Base-by-base conservation (phyloP, 2,113 vertebrate species). In the Paramisgurnus dabryanus region DNA sequence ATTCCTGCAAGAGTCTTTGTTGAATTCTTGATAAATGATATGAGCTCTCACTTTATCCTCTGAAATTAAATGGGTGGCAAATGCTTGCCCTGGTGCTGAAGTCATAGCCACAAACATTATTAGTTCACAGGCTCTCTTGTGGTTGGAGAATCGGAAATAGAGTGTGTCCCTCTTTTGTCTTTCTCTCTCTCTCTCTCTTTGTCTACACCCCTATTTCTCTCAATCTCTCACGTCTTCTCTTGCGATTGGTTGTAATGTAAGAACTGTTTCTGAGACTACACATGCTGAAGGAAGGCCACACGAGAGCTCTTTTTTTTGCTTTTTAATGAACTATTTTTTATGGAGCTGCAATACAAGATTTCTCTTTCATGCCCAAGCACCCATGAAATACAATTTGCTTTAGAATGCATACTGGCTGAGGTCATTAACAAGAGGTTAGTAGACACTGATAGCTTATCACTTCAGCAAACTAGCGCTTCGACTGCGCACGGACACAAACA, bases 281-380 rank as follows among this genome's bases (percentile, higher is more conserved):
- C 84, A 87, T 83, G 83, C 43, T 68, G 8, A n/a, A 84, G 40
- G 53, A 87, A 80, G 71, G 60, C 13, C 58, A 70, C 53, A 49
- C 66, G 60, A 70, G 71, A 78, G 76, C 65, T 73, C 39, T 43
- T 67, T 41, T 83, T 53, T 58, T 58, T 63, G 58, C 17, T 64
- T 71, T 87, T 86, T 86, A 84, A 90, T 89, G 88, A 85, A 91
- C 88, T 88, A 88, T 91, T 92, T 92, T 76, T 83, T 89, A 91
- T 90, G 87, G 86, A 89, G 91, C 87, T 79, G 80, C 79, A 77
- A 88, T 90, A 90, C 87, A 87, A 88, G 89, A 88, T 88, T 90
- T 85, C 78, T 89, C 78, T 91, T 90, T 90, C 87, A 90, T 87
- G 88, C 90, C 90, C 67, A 84, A 88, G 86, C 84, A 84, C 87